Conservation (phyloP, 2,888 invertebrate genomes). For the Himalopsyche kuldschensis region DNA sequence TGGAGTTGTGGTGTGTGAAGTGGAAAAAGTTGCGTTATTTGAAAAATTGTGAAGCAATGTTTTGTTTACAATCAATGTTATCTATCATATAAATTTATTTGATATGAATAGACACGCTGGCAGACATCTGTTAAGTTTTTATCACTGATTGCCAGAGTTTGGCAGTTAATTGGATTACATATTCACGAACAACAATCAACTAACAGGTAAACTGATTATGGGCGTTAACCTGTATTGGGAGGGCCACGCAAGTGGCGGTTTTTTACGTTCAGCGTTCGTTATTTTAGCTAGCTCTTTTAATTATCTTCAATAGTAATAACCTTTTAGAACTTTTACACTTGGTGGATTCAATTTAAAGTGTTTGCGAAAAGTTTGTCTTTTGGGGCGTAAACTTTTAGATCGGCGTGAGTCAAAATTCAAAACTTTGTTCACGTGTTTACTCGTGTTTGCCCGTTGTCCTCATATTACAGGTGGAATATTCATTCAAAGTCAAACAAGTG, state of each 20-base stretch:
- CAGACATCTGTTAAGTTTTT: not conserved
- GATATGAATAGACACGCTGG: conserved; percentile 2
- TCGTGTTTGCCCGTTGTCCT: not conserved
- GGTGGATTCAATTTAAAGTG: conserved; percentile 18
- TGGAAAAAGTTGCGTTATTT: conserved; percentile 2
- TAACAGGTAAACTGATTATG: conserved; percentile 38
- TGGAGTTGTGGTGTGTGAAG: conserved; percentile 8
- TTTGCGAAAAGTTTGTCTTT: conserved; percentile 14
- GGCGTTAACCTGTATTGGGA: conserved; percentile 37
- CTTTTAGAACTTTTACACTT: not conserved
- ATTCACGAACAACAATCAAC: conserved; percentile 32
- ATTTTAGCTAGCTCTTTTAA: not conserved
- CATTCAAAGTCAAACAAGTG: not conserved
- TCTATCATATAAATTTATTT: not conserved
- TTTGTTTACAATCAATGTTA: conserved; percentile 12
- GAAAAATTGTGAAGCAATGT: conserved; percentile 6
- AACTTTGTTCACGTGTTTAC: conserved; percentile 29
- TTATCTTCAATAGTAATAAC: not conserved
- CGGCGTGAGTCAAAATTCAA: conserved; percentile 20
- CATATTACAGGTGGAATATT: not conserved
- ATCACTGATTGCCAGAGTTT: conserved; percentile 8
- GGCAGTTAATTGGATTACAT: conserved; percentile 30
- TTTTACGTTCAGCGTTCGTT: not conserved
- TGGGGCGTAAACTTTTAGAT: conserved; percentile 31
- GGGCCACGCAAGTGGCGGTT: conserved; percentile 22